Base-by-base conservation (phyloP, 2,888 invertebrate species). In the Lithophane socia region DNA sequence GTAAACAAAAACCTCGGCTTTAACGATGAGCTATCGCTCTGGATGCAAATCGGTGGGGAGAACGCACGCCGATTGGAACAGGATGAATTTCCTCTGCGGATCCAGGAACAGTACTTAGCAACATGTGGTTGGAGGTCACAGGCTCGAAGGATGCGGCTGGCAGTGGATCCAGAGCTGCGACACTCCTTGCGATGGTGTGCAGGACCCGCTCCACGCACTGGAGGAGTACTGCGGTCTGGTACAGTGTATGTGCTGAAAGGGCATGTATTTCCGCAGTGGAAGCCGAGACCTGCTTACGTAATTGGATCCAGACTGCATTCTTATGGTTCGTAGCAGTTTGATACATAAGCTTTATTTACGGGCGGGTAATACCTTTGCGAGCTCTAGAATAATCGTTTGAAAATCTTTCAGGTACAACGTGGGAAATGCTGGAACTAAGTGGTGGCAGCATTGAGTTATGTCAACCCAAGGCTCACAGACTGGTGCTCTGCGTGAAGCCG, bases 191-290 rank as follows among this genome's bases (percentile, higher is more conserved):
- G 97, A 66, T 97, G 97, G 95, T 97, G 97, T 88, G 96, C 97
- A 16, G 97, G 97, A 13, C 97, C 97, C 37, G 95, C 97, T 42
- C 94, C 95, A 0, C 94, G 96, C 4, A 94, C 95, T 16, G 93
- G 96, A 61, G 97, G 95, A 58, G 93, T 95, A 9, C 84, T 94
- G 24, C 92, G 92, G 54, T 96, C 97, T 73, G 96, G 97, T 47
- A 97, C 97, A 75, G 92, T 97, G 66, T 95, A 97, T 85, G 96
- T 98, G 66, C 93, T 98, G 70, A 98, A 98, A 92, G 98, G 98
- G 66, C 97, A 98, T 85, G 98, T 98, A 68, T 97, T 97, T 87
- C 98, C 98, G 60, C 97, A 98, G 91, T 98, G 98, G 98, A 97
- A 97, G 91, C 96, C 97, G 73, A 95, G 97, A 84, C 96, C 97